These are phyloP conservation scores for Stomatorhinus walkeri DNA, from an alignment of 2,797 vertebrate genomes.

Conservation along the genomic window DNA sequence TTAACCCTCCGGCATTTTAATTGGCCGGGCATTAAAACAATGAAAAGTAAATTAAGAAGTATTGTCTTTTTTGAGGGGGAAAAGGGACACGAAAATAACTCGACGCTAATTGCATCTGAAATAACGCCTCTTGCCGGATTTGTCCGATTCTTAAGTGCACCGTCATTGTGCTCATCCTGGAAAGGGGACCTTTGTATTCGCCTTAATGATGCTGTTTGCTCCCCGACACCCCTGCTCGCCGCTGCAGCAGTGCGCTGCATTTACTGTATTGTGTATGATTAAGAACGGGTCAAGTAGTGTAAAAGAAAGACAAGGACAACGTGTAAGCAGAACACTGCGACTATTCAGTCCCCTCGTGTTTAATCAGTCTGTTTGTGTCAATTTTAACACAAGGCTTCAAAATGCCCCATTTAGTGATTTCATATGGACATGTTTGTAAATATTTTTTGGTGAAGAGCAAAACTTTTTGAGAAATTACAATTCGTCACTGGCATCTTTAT, in stretches of 20 bases:
- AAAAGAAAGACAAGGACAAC: conserved; percentile 46
- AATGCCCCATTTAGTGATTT: conserved; percentile 5
- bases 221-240: conserved; percentile 49
- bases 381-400: conserved; percentile 29
- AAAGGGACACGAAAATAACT: conserved; percentile 8
- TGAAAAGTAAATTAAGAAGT: not conserved
- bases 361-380: conserved; percentile 30
- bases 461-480: not conserved
- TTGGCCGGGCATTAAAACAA: not conserved
- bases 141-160: conserved; percentile 18
- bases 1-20: not conserved
- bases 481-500: not conserved
- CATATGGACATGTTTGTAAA: not conserved
- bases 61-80: not conserved
- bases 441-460: not conserved
- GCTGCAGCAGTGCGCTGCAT: conserved; percentile 51
- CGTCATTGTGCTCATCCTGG: conserved; percentile 24
- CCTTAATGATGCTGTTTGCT: conserved; percentile 56
- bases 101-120: conserved; percentile 21
- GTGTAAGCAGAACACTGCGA: conserved; percentile 38
- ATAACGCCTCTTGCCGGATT: conserved; percentile 1
- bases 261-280: conserved; percentile 55
- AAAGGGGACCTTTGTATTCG: conserved; percentile 43
- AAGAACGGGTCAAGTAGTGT: conserved; percentile 55
- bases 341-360: conserved; percentile 26